These are phyloP conservation scores for Hipparchia sbordonii DNA, from an alignment of 2,888 invertebrate genomes.

Conservation along the genomic window DNA sequence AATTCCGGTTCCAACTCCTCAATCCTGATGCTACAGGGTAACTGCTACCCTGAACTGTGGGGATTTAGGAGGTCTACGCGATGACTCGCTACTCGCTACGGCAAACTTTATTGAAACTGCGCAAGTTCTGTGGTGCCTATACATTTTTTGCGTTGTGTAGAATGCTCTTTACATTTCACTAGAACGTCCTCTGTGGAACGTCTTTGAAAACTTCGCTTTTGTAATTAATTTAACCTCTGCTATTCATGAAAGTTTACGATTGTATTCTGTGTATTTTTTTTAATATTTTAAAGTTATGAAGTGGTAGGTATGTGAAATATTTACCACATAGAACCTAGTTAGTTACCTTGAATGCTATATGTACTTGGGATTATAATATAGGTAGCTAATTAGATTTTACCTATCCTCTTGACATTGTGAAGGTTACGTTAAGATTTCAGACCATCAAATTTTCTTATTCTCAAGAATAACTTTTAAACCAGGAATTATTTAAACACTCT, in stretches of 20 bases:
- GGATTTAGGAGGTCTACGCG: background rate
- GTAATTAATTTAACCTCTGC: constrained; percentile 30
- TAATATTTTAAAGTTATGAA: background rate
- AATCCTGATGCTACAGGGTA: no score
- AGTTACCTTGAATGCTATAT: background rate
- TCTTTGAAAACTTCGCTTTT: constrained; percentile 35
- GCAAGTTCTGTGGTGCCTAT: constrained; percentile 30
- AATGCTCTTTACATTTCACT: constrained; percentile 24
- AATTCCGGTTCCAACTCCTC: no score
- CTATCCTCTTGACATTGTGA: background rate
- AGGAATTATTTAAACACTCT: no score
- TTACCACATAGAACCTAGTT: background rate
- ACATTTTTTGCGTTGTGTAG: constrained; percentile 22
- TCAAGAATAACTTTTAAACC: no score
- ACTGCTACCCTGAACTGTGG: no score
- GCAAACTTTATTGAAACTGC: constrained; percentile 27
- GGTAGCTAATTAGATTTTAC: background rate
- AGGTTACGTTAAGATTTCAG: background rate
- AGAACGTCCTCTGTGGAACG: constrained; percentile 32
- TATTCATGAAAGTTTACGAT: constrained; percentile 15
- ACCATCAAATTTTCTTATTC: no score
- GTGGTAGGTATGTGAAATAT: no score
- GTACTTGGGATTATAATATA: no score
- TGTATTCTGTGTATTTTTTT: background rate
- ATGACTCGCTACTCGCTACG: constrained; percentile 26